phyloP scores from a whole-genome alignment of 2,113 vertebrate species.

The Ceyx margarethae region DNA sequence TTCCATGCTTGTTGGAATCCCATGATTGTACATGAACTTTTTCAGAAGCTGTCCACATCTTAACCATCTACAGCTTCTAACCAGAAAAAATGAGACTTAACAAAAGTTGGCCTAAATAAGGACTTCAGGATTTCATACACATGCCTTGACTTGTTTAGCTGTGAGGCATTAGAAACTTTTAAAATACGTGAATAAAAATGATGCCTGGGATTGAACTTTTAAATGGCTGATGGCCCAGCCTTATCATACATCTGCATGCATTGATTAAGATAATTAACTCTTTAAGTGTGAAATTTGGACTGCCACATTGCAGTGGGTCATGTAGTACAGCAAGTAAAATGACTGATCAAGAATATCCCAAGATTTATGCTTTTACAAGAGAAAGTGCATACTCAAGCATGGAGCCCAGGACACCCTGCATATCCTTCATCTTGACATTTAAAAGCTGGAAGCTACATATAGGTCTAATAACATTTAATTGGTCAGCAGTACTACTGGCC shows the following conservation, averaged over 20 bases:
- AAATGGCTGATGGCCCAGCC: background rate
- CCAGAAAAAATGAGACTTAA: background rate
- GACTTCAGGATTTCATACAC: background rate
- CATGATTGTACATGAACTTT: background rate
- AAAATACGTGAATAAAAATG: background rate
- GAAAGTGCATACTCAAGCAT: background rate
- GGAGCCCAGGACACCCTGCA: background rate
- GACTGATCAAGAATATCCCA: background rate
- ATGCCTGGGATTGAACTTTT: background rate
- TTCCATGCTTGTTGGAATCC: background rate
- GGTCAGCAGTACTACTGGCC: background rate
- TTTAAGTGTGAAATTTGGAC: background rate
- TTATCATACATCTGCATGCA: background rate
- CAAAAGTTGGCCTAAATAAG: background rate
- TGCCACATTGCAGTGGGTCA: background rate
- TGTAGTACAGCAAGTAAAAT: background rate
- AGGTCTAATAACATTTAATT: background rate
- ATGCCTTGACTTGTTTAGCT: background rate
- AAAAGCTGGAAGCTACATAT: background rate
- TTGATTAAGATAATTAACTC: background rate
- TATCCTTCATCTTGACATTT: background rate
- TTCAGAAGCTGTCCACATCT: background rate
- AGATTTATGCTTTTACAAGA: background rate
- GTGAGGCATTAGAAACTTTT: background rate
- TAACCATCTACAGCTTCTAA: background rate